These are phyloP conservation scores for Microcebus murinus DNA, from an alignment of 2,113 vertebrate genomes.

Conservation along the genomic window DNA sequence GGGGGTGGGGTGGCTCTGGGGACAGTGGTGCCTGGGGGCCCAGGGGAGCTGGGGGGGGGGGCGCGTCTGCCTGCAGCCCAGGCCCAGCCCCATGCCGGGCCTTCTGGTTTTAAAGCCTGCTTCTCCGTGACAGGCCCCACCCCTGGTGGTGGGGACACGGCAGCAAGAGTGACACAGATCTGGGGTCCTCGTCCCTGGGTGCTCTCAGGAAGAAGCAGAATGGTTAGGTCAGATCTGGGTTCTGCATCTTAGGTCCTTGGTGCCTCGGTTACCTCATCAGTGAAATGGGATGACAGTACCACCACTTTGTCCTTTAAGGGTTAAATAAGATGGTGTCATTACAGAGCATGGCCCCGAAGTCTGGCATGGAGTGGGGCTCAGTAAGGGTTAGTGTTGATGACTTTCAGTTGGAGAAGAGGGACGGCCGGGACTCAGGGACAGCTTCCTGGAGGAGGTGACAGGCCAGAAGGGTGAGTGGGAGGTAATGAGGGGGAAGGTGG, in stretches of 20 bases:
- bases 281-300: neutral
- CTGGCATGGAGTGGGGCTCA: neutral
- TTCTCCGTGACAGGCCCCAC: neutral
- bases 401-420: neutral
- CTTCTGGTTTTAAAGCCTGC: neutral
- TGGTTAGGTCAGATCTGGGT: neutral
- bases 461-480: neutral
- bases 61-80: accelerated
- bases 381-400: neutral
- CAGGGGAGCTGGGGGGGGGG: neutral
- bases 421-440: neutral
- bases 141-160: neutral
- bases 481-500: neutral
- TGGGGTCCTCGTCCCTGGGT: accelerated
- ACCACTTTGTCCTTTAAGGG: neutral
- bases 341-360: neutral
- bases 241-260: neutral
- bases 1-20: neutral
- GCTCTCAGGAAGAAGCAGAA: neutral
- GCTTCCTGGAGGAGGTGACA: neutral
- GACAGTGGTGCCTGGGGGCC: neutral
- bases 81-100: neutral
- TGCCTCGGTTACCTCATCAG: neutral
- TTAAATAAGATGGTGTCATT: neutral
- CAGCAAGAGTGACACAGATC: neutral